Conservation (phyloP, 2,888 invertebrate genomes). For the Apamea sordens region DNA sequence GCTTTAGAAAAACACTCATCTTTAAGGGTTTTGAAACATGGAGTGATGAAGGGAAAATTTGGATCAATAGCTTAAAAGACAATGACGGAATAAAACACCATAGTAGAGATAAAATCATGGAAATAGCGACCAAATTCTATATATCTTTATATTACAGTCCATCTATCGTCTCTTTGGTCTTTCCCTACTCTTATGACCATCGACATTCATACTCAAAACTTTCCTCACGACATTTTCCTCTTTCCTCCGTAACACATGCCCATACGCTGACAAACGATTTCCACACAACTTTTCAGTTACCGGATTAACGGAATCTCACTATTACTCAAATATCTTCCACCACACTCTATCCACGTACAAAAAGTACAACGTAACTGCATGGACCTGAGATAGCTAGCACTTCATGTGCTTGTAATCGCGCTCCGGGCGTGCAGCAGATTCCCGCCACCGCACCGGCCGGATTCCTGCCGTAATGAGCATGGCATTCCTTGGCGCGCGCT, state of each 20-base stretch:
- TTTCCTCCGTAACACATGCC: no score
- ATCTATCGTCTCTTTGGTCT: not conserved
- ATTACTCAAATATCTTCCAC: not conserved
- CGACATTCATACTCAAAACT: no score
- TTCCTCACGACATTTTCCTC: no score
- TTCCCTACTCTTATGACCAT: not conserved
- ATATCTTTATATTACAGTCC: no score
- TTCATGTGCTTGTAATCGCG: not conserved
- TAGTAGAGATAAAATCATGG: no score
- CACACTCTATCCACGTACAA: not conserved
- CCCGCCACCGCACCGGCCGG: conserved; percentile 14
- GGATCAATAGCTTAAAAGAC: no score
- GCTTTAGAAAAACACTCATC: no score
- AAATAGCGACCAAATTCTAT: no score
- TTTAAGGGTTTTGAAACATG: no score
- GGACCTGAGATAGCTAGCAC: not conserved
- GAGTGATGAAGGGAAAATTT: no score
- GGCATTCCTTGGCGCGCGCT: conserved; percentile 53
- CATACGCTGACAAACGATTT: no score
- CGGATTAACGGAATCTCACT: not conserved
- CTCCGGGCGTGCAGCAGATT: conserved; percentile 31
- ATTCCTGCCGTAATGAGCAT: conserved; percentile 60
- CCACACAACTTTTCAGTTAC: not conserved
- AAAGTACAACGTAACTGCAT: conserved; percentile 14
- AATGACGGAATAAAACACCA: no score